Evolutionary conservation across 2,888 invertebrate genomes (phyloP).

Genomic region (Philopedon plagiatum): DNA sequence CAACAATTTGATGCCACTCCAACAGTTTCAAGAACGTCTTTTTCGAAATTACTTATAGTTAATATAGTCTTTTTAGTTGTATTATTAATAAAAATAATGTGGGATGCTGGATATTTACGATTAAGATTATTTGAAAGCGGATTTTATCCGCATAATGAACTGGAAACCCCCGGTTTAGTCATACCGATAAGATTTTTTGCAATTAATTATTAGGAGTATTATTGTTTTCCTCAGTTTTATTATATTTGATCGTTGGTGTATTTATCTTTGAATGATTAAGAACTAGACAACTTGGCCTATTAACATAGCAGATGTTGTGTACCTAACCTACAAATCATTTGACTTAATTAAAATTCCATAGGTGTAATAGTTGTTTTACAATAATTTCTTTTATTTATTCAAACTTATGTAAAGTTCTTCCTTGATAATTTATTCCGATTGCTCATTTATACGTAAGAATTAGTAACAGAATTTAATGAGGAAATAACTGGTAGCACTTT

Average conservation of each 20-base stretch:
- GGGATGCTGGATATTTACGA: too few relatives aligned
- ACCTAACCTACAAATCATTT: neutral
- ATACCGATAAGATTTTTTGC: neutral
- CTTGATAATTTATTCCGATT: too few relatives aligned
- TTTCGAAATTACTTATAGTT: too few relatives aligned
- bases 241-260: neutral
- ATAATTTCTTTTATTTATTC: neutral
- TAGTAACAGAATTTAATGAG: too few relatives aligned
- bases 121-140: neutral
- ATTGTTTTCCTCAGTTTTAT: constrained; percentile 9
- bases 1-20: too few relatives aligned
- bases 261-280: neutral
- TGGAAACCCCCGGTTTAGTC: constrained; percentile 1
- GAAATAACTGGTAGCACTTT: too few relatives aligned
- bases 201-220: neutral
- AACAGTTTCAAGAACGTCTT: too few relatives aligned
- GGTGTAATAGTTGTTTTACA: neutral
- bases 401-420: neutral
- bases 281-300: neutral
- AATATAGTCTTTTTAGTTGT: too few relatives aligned
- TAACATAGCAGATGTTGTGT: constrained; percentile 11
- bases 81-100: too few relatives aligned
- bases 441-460: too few relatives aligned
- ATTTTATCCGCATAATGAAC: neutral
- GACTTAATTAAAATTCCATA: neutral